Evolutionary conservation across 64 coral and sea anemone genomes (phyloP), one percentile per base, ranked within the genome.

Genomic region (Platygyra sinensis): DNA sequence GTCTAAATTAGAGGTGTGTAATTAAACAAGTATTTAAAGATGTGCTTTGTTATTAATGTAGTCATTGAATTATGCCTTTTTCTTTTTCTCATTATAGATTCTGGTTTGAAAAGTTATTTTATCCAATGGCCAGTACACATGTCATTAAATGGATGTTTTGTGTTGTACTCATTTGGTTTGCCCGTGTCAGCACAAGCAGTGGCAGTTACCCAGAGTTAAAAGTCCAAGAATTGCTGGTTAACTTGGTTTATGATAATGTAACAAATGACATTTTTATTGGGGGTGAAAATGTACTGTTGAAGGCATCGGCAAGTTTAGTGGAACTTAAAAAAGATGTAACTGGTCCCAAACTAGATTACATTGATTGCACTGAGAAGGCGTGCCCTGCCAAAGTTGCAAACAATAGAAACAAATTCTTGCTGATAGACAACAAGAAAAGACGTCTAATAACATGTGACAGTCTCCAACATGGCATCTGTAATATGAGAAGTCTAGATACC

Each of bases 381-480:
- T 39, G 60, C 30, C 7, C 25, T 39, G 52, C 18, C 0, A 39
- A 67, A 10, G 36, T 17, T 2, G 77, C 88, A 60, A 59, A 87
- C 24, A 96, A 96, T 67, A 22, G 10, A 18, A 96, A 96, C 72
- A 96, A 96, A 75, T 22, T 91, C 16, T 87, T 96, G 73, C 69
- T 96, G 12, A 30, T 96, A 74, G 20, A 96, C 87, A 86, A 87
- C 39, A 75, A 62, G 8, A 62, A 87, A 50, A 51, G 64, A 77
- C 27, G 27, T 52, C 92, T 96, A 1, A 55, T 96, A 52, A 80
- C 78, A 22, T 96, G 95, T 91, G 95, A 91, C 28, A 96, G 91
- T 81, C 12, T 96, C 15, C 83, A 83, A 42, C 83, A 83, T 72
- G 95, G 95, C 6, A 24, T 62, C 67, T 96, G 95, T 91, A 67